Evolutionary conservation across 2,113 vertebrate genomes (phyloP), one percentile per base, ranked within the genome.

Genomic region (Saccopteryx bilineata): DNA sequence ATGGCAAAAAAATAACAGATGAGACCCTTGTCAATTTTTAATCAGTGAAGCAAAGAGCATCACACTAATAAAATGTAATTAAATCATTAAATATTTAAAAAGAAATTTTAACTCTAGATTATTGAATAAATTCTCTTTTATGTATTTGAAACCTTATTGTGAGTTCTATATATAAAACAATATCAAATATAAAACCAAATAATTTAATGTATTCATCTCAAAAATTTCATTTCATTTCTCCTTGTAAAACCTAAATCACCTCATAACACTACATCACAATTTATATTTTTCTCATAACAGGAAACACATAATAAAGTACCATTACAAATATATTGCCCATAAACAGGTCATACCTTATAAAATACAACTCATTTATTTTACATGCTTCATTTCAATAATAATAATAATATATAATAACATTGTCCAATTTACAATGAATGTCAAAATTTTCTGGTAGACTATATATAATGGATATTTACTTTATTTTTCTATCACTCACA

Each of bases 51-150:
- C 87, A 89, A 95, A 95, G 60, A 96, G 26, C 46, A 94, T 96
- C 94, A 84, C 18, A 96, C 75, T 78, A 95, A 97, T 96, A 94
- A 96, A 94, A 95, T 48, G 79, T 95, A 97, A 97, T 97, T 95
- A 96, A 97, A 72, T 92, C 84, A 95, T 97, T 93, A 98, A 97
- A 93, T 96, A 96, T 97, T 97, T 95, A 95, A 95, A 95, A 95
- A 79, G 48, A 96, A 86, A 93, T 96, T 96, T 71, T 94, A 90
- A 89, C 52, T 91, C 82, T 81, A 96, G 80, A 26, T 91, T 95
- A 93, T 84, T 95, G 89, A 96, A 87, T 84, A 33, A 94, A 94
- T 95, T 95, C 54, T 72, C 71, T 76, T 93, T 95, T 90, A 92
- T 92, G 61, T 87, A 72, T 87, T 68, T 66, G 56, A 68, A 95